These are phyloP conservation scores for Numenius arquata DNA, from an alignment of 2,113 vertebrate genomes.

Conservation along the genomic window DNA sequence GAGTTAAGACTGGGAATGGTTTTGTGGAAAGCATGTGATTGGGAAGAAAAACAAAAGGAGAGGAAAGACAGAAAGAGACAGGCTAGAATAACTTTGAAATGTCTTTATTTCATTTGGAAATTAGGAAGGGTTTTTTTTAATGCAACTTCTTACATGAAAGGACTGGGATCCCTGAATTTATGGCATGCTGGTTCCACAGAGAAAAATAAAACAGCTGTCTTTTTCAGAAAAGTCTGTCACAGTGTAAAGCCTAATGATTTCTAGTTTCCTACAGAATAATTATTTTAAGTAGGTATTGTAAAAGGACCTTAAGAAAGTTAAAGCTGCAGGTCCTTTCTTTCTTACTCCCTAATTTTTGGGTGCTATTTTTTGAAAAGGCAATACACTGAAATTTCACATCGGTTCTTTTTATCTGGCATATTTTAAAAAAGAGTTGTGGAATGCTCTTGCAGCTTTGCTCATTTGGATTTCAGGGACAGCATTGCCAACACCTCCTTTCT, in stretches of 20 bases:
- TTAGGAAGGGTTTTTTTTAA: neutral
- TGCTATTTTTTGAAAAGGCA: neutral
- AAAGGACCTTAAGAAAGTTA: neutral
- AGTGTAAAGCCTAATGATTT: neutral
- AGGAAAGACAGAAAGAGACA: neutral
- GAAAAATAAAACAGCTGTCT: accelerated
- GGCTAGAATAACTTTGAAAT: neutral
- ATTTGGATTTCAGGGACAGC: neutral
- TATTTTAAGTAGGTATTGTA: neutral
- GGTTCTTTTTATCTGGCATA: neutral
- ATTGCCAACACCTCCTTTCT: neutral
- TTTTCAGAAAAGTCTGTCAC: neutral
- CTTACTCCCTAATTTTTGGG: neutral
- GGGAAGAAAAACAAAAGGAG: neutral
- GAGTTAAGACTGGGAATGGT: neutral
- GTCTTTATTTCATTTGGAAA: neutral
- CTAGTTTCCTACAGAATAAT: neutral
- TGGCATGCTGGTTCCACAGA: neutral
- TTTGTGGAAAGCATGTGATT: neutral
- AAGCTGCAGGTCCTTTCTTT: neutral
- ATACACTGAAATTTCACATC: neutral
- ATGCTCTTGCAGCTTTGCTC: neutral
- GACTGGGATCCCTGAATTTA: neutral
- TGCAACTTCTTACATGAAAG: neutral
- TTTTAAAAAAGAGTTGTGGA: neutral